phyloP scores from a whole-genome alignment of 1,140 invertebrate genomes.

The Drosophila biarmipes region DNA sequence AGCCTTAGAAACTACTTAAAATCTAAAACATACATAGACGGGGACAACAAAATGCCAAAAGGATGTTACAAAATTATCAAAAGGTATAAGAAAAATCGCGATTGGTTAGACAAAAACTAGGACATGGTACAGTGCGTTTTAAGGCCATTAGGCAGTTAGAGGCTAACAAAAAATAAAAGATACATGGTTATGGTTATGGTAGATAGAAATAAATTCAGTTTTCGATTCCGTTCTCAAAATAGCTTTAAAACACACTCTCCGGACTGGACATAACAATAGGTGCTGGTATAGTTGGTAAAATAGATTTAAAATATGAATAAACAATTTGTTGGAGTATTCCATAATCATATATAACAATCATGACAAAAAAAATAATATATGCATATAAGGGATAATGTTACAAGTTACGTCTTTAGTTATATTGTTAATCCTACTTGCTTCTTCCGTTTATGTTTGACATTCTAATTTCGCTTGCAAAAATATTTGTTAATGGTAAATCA shows the following conservation, averaged over 20 bases:
- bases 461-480: constrained; percentile 73
- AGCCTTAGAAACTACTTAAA: constrained; percentile 80
- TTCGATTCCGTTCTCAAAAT: constrained; percentile 4
- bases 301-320: constrained; percentile 24
- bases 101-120: constrained; percentile 14
- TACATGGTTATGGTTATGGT: constrained; percentile 8
- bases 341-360: constrained; percentile 55
- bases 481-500: constrained; percentile 63
- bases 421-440: constrained; percentile 52
- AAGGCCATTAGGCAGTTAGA: constrained; percentile 23
- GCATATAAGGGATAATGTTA: constrained; percentile 21
- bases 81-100: constrained; percentile 26
- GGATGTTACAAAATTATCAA: constrained; percentile 23
- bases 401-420: constrained; percentile 61
- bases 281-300: background rate
- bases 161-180: constrained; percentile 27
- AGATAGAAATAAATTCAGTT: constrained; percentile 28
- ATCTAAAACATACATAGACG: constrained; percentile 54
- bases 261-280: constrained; percentile 21
- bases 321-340: constrained; percentile 58
- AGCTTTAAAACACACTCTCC: constrained; percentile 37
- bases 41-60: constrained; percentile 41
- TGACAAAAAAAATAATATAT: constrained; percentile 36
- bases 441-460: constrained; percentile 66
- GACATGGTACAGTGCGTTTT: constrained; percentile 21